Conservation (phyloP, 1,140 invertebrate species). For the Galleria mellonella region DNA sequence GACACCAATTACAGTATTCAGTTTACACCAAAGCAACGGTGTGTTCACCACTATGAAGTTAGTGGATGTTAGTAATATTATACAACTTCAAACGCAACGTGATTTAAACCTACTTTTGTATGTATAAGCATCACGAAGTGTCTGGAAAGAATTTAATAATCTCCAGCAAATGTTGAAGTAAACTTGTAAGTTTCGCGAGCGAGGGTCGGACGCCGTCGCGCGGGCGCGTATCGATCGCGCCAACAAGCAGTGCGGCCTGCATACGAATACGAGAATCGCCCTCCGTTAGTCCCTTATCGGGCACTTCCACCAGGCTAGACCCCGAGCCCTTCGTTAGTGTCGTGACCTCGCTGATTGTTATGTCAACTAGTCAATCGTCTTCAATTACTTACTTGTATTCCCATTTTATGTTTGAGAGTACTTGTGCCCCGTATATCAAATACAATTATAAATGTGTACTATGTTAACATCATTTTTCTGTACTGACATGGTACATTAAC, state of each 20-base stretch:
- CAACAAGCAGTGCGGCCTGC: constrained; percentile 53
- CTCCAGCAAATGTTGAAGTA: constrained; percentile 38
- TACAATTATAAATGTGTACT: too few relatives aligned
- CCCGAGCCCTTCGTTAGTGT: constrained; percentile 48
- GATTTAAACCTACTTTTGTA: too few relatives aligned
- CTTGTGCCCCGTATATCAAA: too few relatives aligned
- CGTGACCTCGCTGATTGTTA: constrained; percentile 46
- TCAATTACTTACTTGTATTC: constrained; percentile 1
- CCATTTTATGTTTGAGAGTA: constrained; percentile 6
- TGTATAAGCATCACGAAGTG: constrained; percentile 3
- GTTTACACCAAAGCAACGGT: neutral
- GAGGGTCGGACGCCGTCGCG: constrained; percentile 57
- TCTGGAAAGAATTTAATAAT: constrained; percentile 29
- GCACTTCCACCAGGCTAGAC: constrained; percentile 43
- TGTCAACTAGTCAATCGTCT: constrained; percentile 26
- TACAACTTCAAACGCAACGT: too few relatives aligned
- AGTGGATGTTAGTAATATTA: too few relatives aligned
- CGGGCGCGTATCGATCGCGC: constrained; percentile 67
- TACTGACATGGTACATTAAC: too few relatives aligned
- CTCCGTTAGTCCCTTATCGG: constrained; percentile 55
- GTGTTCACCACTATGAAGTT: neutral
- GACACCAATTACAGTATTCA: constrained; percentile 10
- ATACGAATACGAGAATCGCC: constrained; percentile 64
- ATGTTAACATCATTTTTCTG: too few relatives aligned
- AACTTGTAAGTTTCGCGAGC: constrained; percentile 35